Evolutionary conservation across 1,140 invertebrate genomes (phyloP), one percentile per base, ranked within the genome.

Genomic region (Hyposmocoma kahamanoa): DNA sequence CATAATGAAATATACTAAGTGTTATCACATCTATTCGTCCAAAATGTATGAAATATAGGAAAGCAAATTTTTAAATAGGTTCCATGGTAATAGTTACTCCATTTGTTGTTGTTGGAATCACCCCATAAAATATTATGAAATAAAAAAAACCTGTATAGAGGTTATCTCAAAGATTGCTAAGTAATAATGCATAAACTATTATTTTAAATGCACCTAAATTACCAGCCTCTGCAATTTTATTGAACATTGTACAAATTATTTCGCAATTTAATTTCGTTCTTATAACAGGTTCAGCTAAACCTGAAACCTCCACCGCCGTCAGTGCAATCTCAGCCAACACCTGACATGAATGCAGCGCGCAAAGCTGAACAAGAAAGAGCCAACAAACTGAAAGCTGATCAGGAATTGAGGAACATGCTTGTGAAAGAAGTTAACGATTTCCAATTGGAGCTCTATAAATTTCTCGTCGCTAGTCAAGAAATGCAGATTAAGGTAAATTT

Each of bases 381-480:
- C 0, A 79, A 68, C 34, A 66, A 71, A 44, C 49, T 63, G 0
- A 82, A 80, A 52, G 64, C 61, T 0, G 62, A 78, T n/a, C 63
- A 73, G 28, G 86, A 67, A 53, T 63, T 84, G 47, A 89, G 62
- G 42, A 73, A 69, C 26, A 84, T 86, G 72, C 66, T 87, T 4
- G 48, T 87, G 11, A 85, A 78, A 45, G 88, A 93, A 87, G 90
- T 92, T 1, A 78, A 87, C 19, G 85, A 89, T 32, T 92, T 93
- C 62, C 88, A 90, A 56, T 72, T 81, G 49, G 91, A 93, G 63
- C 59, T 93, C 1, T 84, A 87, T 51, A 86, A 88, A 30, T 87
- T 93, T 48, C 76, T 89, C 44, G 67, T 82, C 1, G 80, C 85
- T 42, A 87, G 86, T 0, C 73, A 62, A 22, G 67, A 76, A 21